A percentile compares a stretch with the other conserved stretches of the same genome.
phyloP scores from a whole-genome alignment of 2,113 vertebrate genomes.

The Odobenus rosmarus region DNA sequence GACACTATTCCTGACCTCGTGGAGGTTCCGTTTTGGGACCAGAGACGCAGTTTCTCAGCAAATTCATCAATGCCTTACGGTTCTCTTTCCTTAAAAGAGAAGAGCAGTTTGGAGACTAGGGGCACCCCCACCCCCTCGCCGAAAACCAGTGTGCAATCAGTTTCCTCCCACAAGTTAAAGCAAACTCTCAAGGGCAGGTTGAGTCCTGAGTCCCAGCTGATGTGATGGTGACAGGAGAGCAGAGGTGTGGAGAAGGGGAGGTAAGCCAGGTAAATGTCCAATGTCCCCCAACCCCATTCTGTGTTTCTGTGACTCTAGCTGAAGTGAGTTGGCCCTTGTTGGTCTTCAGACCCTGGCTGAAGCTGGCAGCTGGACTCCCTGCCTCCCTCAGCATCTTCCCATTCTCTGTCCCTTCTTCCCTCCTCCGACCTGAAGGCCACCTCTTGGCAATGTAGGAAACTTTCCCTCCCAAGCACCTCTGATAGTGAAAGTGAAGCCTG shows the following conservation, averaged over 20 bases:
- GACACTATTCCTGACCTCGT: neutral
- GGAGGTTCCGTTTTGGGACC: neutral
- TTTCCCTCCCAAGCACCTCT: neutral
- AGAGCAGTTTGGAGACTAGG: neutral
- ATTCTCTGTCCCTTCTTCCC: fast-evolving
- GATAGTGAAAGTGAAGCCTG: neutral
- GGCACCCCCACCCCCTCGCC: neutral
- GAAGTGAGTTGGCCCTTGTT: neutral
- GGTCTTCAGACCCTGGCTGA: neutral
- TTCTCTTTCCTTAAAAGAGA: neutral
- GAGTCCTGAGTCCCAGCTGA: neutral
- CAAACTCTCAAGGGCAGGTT: neutral
- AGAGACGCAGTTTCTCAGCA: neutral
- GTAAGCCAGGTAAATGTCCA: neutral
- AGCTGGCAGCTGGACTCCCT: neutral
- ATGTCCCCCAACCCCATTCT: neutral
- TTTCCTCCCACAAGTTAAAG: neutral
- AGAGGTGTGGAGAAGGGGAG: neutral
- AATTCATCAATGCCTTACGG: neutral
- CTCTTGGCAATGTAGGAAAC: neutral
- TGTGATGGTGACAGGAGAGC: fast-evolving
- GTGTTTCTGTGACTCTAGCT: neutral
- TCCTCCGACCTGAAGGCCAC: neutral
- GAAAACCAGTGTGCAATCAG: neutral
- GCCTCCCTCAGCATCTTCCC: neutral